Conservation (phyloP, 1,140 invertebrate genomes). For the Aphidius gifuensis region DNA sequence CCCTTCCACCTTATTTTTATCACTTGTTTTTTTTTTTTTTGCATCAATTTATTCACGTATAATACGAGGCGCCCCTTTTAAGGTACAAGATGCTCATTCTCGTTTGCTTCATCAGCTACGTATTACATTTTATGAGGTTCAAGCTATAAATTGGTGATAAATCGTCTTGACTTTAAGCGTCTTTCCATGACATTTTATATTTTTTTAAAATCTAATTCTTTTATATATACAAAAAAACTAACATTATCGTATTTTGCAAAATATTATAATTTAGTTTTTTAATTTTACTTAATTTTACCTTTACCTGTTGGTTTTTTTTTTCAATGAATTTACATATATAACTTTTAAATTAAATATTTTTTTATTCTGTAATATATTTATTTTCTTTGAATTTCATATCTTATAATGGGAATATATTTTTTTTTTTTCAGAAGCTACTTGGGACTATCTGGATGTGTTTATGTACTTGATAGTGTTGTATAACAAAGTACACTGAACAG, state of each 20-base stretch:
- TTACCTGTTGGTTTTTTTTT: not conserved
- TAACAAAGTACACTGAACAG: conserved; percentile 41
- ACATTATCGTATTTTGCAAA: too few species aligned
- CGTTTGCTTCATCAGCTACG: conserved; percentile 42
- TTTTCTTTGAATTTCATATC: not conserved
- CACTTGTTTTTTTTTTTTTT: conserved; percentile 27
- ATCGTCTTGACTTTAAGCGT: conserved; percentile 10
- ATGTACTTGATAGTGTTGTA: conserved; percentile 48
- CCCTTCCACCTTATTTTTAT: conserved; percentile 20
- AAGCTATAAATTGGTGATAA: conserved; percentile 4
- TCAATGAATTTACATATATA: conserved; percentile 23
- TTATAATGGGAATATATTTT: not conserved
- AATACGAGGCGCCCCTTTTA: conserved; percentile 46
- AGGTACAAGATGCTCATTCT: conserved; percentile 37
- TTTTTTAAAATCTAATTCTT: conserved; percentile 23
- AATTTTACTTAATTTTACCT: not conserved
- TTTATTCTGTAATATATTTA: not conserved
- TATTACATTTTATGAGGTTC: conserved; percentile 22
- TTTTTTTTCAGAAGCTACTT: conserved; percentile 36
- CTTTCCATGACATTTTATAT: not conserved
- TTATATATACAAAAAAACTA: conserved; percentile 1
- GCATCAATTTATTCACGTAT: conserved; percentile 37
- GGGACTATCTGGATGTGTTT: conserved; percentile 41
- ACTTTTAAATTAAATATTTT: not conserved
- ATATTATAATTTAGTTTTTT: conserved; percentile 2